phyloP scores from a whole-genome alignment of 2,797 vertebrate species.

The Chloroceryle amazona region DNA sequence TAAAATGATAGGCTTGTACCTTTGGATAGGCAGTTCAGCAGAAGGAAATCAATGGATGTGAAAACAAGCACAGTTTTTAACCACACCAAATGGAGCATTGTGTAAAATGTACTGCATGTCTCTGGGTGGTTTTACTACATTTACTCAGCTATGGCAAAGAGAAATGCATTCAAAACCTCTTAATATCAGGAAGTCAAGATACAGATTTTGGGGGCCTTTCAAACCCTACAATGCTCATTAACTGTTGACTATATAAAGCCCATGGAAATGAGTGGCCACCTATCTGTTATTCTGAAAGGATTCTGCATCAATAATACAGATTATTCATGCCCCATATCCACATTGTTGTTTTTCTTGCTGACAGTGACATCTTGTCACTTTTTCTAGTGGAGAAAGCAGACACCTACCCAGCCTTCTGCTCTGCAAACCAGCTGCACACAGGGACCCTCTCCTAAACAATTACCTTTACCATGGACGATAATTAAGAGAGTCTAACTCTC shows the following conservation, averaged over 20 bases:
- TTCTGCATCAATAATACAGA: not conserved
- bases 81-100: not conserved
- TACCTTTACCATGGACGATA: not conserved
- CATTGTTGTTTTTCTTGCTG: not conserved
- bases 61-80: not conserved
- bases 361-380: not conserved
- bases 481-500: not conserved
- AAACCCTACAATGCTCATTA: not conserved
- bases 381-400: not conserved
- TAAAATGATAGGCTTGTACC: not conserved
- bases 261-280: not conserved
- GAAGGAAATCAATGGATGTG: not conserved
- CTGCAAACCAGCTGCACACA: not conserved
- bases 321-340: not conserved
- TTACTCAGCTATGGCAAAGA: not conserved
- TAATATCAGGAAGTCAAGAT: not conserved
- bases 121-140: not conserved
- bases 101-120: not conserved
- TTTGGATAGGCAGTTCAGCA: not conserved
- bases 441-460: not conserved
- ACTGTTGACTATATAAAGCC: not conserved
- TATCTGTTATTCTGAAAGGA: not conserved
- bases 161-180: not conserved
- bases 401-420: not conserved
- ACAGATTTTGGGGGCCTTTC: not conserved